phyloP scores from a whole-genome alignment of 2,888 invertebrate species.

The Hydraecia micacea region DNA sequence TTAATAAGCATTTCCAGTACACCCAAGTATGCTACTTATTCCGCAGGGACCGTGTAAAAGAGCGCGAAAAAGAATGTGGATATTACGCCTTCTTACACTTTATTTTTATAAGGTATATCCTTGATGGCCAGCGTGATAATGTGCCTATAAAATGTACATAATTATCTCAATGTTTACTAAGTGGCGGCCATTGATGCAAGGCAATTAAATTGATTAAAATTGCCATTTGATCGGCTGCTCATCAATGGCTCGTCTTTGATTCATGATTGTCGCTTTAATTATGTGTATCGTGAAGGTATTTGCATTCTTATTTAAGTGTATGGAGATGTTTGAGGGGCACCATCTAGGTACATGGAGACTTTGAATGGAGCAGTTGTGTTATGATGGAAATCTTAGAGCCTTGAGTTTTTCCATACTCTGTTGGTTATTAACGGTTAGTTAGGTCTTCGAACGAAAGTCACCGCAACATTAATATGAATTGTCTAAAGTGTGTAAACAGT shows the following conservation, averaged over 20 bases:
- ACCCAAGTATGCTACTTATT: constrained; percentile 26
- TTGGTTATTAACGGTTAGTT: neutral
- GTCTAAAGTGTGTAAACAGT: neutral
- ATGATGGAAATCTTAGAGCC: neutral
- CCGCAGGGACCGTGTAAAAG: neutral
- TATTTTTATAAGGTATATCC: constrained; percentile 38
- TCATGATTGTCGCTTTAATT: constrained; percentile 48
- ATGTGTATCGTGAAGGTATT: constrained; percentile 49
- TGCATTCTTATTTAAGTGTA: constrained; percentile 35
- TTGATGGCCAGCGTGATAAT: constrained; percentile 34
- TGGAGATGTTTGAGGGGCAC: neutral
- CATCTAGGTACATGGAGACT: too few species aligned
- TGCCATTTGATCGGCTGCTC: constrained; percentile 30
- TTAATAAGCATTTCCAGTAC: constrained; percentile 7
- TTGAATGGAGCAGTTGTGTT: constrained; percentile 3
- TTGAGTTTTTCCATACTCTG: neutral
- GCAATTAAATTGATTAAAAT: constrained; percentile 57
- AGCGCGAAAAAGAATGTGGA: constrained; percentile 24
- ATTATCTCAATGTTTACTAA: constrained; percentile 57
- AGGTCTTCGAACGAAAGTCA: neutral
- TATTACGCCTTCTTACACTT: constrained; percentile 14
- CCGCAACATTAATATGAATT: neutral
- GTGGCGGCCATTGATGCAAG: constrained; percentile 49
- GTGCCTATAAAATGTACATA: constrained; percentile 38
- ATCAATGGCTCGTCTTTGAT: constrained; percentile 50